These are phyloP conservation scores for Holacanthus passer DNA, from an alignment of 2,113 vertebrate genomes.

Conservation along the genomic window DNA sequence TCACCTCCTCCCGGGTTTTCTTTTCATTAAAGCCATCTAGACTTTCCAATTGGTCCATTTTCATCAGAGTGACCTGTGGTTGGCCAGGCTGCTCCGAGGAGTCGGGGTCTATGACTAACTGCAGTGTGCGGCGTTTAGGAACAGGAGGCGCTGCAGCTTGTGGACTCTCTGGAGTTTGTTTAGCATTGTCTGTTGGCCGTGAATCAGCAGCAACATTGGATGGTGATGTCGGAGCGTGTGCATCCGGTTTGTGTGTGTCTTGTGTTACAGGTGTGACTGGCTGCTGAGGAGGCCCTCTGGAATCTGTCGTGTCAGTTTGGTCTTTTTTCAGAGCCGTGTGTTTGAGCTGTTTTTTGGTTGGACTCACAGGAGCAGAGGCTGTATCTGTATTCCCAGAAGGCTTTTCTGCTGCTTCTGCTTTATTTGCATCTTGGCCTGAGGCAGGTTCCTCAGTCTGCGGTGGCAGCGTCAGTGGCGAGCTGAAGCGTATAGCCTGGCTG, in stretches of 20 bases:
- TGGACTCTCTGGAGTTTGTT: slow-evolving; percentile 31
- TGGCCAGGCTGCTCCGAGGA: slow-evolving; percentile 38
- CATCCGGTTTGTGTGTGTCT: slow-evolving; percentile 12
- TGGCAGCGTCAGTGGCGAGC: slow-evolving; percentile 56
- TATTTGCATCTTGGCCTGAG: neutral
- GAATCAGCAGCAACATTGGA: slow-evolving; percentile 23
- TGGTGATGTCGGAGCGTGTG: slow-evolving; percentile 3
- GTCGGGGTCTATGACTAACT: slow-evolving; percentile 74
- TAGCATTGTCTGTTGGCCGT: slow-evolving; percentile 21
- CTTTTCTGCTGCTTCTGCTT: neutral
- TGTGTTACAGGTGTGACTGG: slow-evolving; percentile 36
- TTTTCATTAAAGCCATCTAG: neutral
- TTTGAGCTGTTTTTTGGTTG: slow-evolving; percentile 22
- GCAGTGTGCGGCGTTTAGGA: slow-evolving; percentile 91
- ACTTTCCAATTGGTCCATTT: slow-evolving; percentile 57
- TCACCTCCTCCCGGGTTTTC: neutral
- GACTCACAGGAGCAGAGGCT: slow-evolving; percentile 25
- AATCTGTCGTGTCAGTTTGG: slow-evolving; percentile 44
- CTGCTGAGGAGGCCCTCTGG: slow-evolving; percentile 24
- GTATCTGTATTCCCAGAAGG: slow-evolving; percentile 7
- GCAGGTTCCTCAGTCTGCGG: slow-evolving; percentile 8
- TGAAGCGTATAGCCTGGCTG: slow-evolving; percentile 88
- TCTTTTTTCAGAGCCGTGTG: slow-evolving; percentile 6
- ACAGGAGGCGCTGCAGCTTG: slow-evolving; percentile 75
- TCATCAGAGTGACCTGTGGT: slow-evolving; percentile 74